Base-by-base conservation (phyloP, 2,888 invertebrate species). In the Tenthredo scrophulariae region DNA sequence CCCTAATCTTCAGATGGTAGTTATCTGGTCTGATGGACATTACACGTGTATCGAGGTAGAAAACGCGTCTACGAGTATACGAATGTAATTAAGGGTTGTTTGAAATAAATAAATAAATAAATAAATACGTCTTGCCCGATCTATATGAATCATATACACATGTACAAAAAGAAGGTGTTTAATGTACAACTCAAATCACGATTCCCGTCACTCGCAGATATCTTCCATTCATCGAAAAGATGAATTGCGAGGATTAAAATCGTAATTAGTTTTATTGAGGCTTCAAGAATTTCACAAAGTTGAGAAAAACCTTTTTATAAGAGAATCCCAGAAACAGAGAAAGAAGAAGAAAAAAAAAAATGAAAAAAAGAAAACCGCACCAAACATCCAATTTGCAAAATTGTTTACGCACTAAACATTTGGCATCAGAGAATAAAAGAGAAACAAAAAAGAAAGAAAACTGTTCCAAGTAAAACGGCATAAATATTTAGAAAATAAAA, bases 1-100 rank as follows among this genome's bases (percentile, higher is more conserved):
- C 77, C 77, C 77, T 77, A 54, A 77, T 77, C 50, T 74, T 40
- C 40, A 29, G 43, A 43, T 43, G 72, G 72, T 22, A 74, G 72
- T 74, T 74, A 74, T 43, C 70, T 74, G 18, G 6, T 18, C 15
- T 26, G 67, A 33, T 43, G 5, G 72, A 74, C 43, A 13, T 74
- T 74, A 37, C 22, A 74, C 72, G 37, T 37, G 15, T 29, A 29
- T 26, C 3, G n/a, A 13, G 26, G 5, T 62, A 4, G 4, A 37
- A 26, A 67, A 72, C 70, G 70, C 33, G 29, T 74, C 9, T 74
- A 37, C 13, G 5, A 22, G 70, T 18, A 18, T 33, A 67, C 67
- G 6, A n/a, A n/a, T n/a, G 7, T 54, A 1, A 37, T 6, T 50
- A 46, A 46, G n/a, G 54, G n/a, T n/a, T 54, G 6, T n/a, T n/a